phyloP scores from a whole-genome alignment of 1,140 invertebrate genomes.

The Aphelinus certus region DNA sequence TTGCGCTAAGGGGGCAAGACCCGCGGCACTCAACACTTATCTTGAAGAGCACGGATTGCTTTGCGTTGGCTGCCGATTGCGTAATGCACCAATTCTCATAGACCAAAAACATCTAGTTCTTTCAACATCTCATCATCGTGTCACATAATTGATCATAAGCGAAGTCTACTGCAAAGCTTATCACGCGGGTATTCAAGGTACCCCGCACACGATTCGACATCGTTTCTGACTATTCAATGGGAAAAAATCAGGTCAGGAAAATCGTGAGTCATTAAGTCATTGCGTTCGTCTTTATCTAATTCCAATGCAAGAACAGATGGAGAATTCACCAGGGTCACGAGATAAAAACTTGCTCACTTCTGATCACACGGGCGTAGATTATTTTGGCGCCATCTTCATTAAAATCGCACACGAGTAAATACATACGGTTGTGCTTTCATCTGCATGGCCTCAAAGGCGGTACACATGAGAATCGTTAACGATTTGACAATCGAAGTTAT shows the following conservation, averaged over 20 bases:
- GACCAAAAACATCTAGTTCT: conserved; percentile 36
- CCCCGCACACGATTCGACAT: conserved; percentile 14
- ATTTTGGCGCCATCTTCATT: conserved; percentile 41
- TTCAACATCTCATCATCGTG: conserved; percentile 37
- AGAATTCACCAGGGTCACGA: conserved; percentile 42
- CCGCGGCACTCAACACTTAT: conserved; percentile 45
- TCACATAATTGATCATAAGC: conserved; percentile 39
- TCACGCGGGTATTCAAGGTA: conserved; percentile 34
- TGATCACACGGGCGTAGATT: conserved; percentile 39
- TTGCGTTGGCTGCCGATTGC: conserved; percentile 49
- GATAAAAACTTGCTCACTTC: conserved; percentile 39
- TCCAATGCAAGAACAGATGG: conserved; percentile 35
- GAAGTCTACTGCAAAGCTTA: conserved; percentile 24
- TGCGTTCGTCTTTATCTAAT: conserved; percentile 35
- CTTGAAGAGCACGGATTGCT: conserved; percentile 43
- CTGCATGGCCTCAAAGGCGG: no score
- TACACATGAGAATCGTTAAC: no score
- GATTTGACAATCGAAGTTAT: no score
- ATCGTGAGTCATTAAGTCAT: conserved; percentile 1
- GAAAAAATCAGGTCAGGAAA: background rate
- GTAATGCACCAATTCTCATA: conserved; percentile 40
- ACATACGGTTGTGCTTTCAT: no score
- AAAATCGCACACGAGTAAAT: conserved; percentile 35
- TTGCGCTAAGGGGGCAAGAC: conserved; percentile 1
- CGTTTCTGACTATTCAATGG: conserved; percentile 13